Percentiles rank a stretch among this genome's conserved stretches.
These are phyloP conservation scores for Hirtodrosophila alboralis DNA, from an alignment of 2,888 invertebrate species.

Conservation along the genomic window DNA sequence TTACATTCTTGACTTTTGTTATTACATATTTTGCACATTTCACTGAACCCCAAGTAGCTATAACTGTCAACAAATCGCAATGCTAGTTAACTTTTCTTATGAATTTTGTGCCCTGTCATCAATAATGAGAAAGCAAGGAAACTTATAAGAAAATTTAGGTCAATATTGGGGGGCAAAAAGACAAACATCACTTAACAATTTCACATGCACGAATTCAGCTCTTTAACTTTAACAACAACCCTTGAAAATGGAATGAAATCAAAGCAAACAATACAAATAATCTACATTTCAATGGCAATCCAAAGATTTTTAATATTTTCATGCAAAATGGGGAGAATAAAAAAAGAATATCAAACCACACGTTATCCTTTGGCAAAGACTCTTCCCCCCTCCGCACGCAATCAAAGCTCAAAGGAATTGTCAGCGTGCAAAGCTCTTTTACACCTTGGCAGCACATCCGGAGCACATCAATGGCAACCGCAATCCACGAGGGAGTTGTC, in stretches of 20 bases:
- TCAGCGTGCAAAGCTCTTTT: conserved; percentile 56
- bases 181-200: conserved; percentile 32
- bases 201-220: conserved; percentile 4
- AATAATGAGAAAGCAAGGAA: conserved; percentile 48
- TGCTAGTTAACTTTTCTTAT: conserved; percentile 46
- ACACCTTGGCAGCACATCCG: conserved; percentile 52
- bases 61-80: conserved; percentile 58
- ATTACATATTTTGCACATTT: conserved; percentile 47
- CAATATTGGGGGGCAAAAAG: conserved; percentile 21
- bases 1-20: conserved; percentile 46
- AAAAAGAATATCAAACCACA: conserved; percentile 11
- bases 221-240: conserved; percentile 23
- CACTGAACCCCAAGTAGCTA: conserved; percentile 50
- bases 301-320: conserved; percentile 50
- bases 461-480: conserved; percentile 49
- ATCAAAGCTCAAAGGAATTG: conserved; percentile 70
- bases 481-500: conserved; percentile 60
- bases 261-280: conserved; percentile 52
- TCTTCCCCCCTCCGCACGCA: conserved; percentile 17
- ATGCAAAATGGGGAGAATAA: conserved; percentile 17
- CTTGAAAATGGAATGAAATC: conserved; percentile 20
- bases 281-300: conserved; percentile 62
- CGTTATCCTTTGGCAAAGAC: conserved; percentile 11
- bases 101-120: conserved; percentile 66
- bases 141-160: conserved; percentile 52